Percentiles rank a stretch among this genome's conserved stretches.
These are phyloP conservation scores for Manis crassicaudata DNA, from an alignment of 2,797 vertebrate species.

Conservation along the genomic window DNA sequence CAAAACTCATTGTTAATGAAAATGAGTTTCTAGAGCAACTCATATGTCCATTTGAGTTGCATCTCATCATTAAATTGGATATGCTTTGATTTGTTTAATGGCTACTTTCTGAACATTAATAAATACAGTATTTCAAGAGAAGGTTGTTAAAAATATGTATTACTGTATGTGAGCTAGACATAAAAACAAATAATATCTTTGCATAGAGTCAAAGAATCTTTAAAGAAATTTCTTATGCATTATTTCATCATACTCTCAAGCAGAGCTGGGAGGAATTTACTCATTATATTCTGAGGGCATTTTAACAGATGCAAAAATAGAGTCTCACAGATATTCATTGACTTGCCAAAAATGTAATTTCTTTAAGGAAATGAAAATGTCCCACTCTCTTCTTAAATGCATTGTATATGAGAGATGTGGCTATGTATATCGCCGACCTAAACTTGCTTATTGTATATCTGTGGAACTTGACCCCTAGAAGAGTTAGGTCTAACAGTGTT, in stretches of 20 bases:
- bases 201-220: background rate
- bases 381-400: background rate
- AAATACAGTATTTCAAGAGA: background rate
- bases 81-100: background rate
- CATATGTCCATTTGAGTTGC: background rate
- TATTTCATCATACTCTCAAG: background rate
- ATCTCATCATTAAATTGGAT: background rate
- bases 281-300: background rate
- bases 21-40: background rate
- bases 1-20: background rate
- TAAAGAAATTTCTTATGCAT: background rate
- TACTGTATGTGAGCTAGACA: background rate
- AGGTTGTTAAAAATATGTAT: background rate
- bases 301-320: background rate
- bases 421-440: background rate
- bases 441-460: background rate
- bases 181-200: background rate
- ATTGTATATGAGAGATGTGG: background rate
- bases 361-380: background rate
- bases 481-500: background rate
- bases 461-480: background rate
- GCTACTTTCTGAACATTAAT: background rate
- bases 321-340: background rate
- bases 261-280: background rate
- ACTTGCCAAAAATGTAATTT: background rate